These are phyloP conservation scores for Thaleichthys pacificus DNA, from an alignment of 2,797 vertebrate genomes.

Conservation along the genomic window DNA sequence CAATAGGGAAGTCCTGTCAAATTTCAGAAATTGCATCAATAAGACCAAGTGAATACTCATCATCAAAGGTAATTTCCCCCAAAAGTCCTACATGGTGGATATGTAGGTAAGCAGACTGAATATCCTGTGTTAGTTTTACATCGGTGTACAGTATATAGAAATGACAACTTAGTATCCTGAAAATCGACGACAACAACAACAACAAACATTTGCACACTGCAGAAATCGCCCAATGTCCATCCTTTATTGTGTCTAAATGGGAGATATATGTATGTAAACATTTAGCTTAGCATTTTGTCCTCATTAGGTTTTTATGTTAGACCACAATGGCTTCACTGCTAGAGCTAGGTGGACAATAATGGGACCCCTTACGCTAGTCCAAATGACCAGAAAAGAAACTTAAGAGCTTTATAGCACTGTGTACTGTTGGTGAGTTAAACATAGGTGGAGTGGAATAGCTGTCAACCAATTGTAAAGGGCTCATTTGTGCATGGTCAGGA, in stretches of 20 bases:
- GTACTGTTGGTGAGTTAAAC: slow-evolving; percentile 40
- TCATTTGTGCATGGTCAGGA: slow-evolving; percentile 66
- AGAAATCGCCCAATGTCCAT: slow-evolving; percentile 40
- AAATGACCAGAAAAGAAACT: slow-evolving; percentile 11
- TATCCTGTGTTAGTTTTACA: slow-evolving; percentile 28
- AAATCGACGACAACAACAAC: slow-evolving; percentile 26
- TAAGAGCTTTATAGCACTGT: slow-evolving; percentile 20
- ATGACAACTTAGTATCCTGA: slow-evolving; percentile 13
- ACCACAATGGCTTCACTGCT: slow-evolving; percentile 4
- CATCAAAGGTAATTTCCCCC: background rate
- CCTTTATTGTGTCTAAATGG: slow-evolving; percentile 20
- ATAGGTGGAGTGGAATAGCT: slow-evolving; percentile 40
- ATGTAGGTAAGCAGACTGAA: slow-evolving; percentile 19
- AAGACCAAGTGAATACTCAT: slow-evolving; percentile 22
- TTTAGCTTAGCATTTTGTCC: background rate
- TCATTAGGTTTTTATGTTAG: slow-evolving; percentile 5
- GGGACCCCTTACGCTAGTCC: background rate
- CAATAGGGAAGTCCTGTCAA: slow-evolving; percentile 14
- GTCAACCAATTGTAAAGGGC: slow-evolving; percentile 65
- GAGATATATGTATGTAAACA: slow-evolving; percentile 12
- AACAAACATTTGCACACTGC: slow-evolving; percentile 20
- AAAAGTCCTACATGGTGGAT: slow-evolving; percentile 18
- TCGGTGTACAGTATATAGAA: background rate
- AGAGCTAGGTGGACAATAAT: too few relatives aligned
- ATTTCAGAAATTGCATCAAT: slow-evolving; percentile 25